Evolutionary conservation across 2,888 invertebrate genomes (phyloP), one percentile per base, ranked within the genome.

Genomic region (Hoplodrina blanda): DNA sequence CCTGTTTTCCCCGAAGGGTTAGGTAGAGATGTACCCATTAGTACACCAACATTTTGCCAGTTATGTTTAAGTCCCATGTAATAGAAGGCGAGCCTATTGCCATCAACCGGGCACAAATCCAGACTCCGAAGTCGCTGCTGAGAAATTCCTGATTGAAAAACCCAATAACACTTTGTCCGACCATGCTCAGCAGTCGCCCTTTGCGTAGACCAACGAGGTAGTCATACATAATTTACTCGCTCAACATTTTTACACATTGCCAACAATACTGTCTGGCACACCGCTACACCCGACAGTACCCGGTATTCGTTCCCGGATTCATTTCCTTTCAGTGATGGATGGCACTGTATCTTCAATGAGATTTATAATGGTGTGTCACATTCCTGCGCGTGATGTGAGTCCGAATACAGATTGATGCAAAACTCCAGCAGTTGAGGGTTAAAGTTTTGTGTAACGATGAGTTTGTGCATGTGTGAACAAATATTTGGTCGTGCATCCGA

Each of bases 301-400:
- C 73, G 70, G 69, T 76, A 69, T 78, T 76, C 85, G 80, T 74
- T 81, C 80, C 82, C 88, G 91, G 91, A 92, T 95, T 95, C 95
- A 95, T 95, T 95, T 95, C 95, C 95, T 93, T 87, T 87, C 83
- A 67, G 90, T 95, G 95, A 95, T 95, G 94, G 95, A 95, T 95
- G 94, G 89, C 90, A 85, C 69, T 90, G 90, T 93, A 93, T 95
- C 95, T 95, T 89, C 94, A 94, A 95, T 94, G 93, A 94, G 93
- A 95, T 95, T 95, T 95, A 94, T 95, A 95, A 95, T 95, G 90
- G 93, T 82, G 82, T 92, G 95, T 95, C 95, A 94, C 91, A 94
- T 92, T 91, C 91, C 90, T 33, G 87, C 82, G 86, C 86, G 90
- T 87, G 84, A 87, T 85, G 88, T 80, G 83, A 87, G 80, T 77